A percentile compares a stretch with the other conserved stretches of the same genome.
Conservation (phyloP, 2,797 vertebrate genomes). For the Triplophysa bombifrons region DNA sequence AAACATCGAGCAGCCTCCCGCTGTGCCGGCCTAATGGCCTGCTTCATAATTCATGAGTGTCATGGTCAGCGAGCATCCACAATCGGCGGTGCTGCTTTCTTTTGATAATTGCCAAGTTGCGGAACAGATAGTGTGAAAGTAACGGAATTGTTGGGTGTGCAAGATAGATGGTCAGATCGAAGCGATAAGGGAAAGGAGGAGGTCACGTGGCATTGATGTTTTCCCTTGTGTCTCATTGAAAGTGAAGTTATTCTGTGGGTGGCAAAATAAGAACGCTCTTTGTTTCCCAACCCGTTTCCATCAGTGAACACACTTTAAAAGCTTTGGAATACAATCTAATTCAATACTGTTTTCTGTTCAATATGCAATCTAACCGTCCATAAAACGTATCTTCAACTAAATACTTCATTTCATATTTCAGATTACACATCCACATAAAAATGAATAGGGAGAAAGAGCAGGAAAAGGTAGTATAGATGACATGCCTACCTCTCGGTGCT, state of each 20-base stretch:
- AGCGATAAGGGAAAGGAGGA: not conserved
- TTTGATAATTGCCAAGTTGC: slow-evolving; percentile 56
- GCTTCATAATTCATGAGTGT: slow-evolving; percentile 57
- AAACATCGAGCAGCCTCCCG: slow-evolving; percentile 48
- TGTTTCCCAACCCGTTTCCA: not conserved
- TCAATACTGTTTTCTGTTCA: not conserved
- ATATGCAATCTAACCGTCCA: not conserved
- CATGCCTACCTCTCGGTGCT: slow-evolving; percentile 85
- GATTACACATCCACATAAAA: not conserved
- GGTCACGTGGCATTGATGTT: not conserved
- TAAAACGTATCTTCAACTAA: not conserved
- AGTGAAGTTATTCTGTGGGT: not conserved
- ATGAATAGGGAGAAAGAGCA: not conserved
- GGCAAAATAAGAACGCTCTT: not conserved
- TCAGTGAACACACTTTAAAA: not conserved
- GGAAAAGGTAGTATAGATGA: not conserved
- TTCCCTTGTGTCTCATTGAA: slow-evolving; percentile 1
- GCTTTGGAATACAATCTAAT: not conserved
- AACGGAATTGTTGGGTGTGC: slow-evolving; percentile 9
- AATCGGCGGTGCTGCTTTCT: slow-evolving; percentile 37
- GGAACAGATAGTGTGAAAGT: slow-evolving; percentile 21
- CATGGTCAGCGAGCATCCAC: slow-evolving; percentile 52
- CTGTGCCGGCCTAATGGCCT: slow-evolving; percentile 47
- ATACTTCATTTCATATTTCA: not conserved
- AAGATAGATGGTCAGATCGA: slow-evolving; percentile 14